Conservation (phyloP, 2,888 invertebrate genomes). For the Drosophila eohydei region DNA sequence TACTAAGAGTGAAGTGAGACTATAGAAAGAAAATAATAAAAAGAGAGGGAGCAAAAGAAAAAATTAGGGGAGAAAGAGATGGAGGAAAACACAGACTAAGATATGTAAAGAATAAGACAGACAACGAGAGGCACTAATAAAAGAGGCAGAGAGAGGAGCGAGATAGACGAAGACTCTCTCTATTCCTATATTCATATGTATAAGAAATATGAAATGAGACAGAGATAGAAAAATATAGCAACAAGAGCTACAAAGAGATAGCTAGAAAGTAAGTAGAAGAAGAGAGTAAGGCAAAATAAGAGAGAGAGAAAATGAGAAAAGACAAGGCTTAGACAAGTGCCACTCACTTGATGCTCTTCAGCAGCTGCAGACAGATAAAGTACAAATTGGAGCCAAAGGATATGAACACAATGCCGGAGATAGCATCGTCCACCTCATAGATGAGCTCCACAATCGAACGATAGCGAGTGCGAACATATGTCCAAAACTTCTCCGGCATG, state of each 20-base stretch:
- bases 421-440: slow-evolving; percentile 85
- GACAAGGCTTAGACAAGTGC: not conserved
- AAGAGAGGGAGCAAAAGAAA: too few species aligned
- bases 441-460: slow-evolving; percentile 85
- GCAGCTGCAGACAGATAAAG: slow-evolving; percentile 87
- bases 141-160: not conserved
- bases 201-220: not conserved
- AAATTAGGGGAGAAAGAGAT: not conserved
- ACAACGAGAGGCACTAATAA: not conserved
- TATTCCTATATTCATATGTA: too few species aligned
- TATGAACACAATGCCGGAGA: slow-evolving; percentile 86
- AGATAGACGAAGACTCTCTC: too few species aligned
- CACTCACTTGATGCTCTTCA: slow-evolving; percentile 86
- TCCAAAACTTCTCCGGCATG: slow-evolving; percentile 85
- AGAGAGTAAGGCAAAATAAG: not conserved
- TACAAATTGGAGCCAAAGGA: slow-evolving; percentile 87
- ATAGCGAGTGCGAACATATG: slow-evolving; percentile 85
- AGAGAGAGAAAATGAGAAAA: not conserved
- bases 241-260: not conserved
- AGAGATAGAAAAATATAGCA: not conserved
- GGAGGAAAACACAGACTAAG: not conserved
- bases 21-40: not conserved
- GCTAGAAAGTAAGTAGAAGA: not conserved
- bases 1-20: too few species aligned
- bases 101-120: not conserved